Conservation (phyloP, 2,888 invertebrate species). For the Synergus gifuensis region DNA sequence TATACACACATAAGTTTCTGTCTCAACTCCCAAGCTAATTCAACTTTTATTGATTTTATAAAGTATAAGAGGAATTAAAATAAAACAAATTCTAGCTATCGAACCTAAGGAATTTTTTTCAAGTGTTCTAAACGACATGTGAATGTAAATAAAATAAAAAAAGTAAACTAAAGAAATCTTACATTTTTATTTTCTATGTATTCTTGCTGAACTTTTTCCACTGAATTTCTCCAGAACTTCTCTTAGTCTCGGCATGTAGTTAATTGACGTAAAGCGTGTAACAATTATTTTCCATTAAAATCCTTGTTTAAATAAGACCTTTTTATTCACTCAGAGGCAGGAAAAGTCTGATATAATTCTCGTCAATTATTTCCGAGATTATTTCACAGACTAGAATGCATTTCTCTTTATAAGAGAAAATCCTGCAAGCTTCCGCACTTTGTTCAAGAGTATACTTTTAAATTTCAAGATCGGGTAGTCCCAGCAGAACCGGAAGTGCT, state of each 20-base stretch:
- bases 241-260: neutral
- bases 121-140: no score
- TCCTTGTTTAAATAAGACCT: neutral
- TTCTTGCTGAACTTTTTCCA: neutral
- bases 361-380: neutral
- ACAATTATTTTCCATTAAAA: neutral
- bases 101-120: no score
- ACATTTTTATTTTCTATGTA: no score
- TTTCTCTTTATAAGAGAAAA: neutral
- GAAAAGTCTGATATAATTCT: neutral
- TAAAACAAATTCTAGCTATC: no score
- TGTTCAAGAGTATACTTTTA: neutral
- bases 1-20: neutral
- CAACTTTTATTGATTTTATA: no score
- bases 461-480: slow-evolving; percentile 69
- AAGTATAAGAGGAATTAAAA: no score
- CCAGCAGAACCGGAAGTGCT: slow-evolving; percentile 71
- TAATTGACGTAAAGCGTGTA: neutral
- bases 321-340: neutral
- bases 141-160: no score
- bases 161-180: no score
- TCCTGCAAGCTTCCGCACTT: neutral
- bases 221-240: neutral
- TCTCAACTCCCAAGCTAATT: no score
- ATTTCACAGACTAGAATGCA: neutral